Base-by-base conservation (phyloP, 92 coral and sea anemone species). In the Zoanthus sansibaricus region DNA sequence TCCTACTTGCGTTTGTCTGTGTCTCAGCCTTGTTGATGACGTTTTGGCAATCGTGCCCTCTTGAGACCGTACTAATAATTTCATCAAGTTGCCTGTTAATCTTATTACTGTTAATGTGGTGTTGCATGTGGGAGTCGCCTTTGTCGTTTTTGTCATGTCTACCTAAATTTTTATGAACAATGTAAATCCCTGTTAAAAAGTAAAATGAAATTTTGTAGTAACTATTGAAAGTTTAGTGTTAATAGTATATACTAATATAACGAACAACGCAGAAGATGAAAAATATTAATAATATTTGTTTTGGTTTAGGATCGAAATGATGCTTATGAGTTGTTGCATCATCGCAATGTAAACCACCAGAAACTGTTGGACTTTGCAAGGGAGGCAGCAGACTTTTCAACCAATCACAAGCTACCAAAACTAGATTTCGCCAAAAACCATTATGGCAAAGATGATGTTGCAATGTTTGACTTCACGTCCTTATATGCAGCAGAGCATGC, bases 391-490 rank as follows among this genome's bases (percentile, higher is more conserved):
- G 93, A 89, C 68, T 97, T 97, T 73, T 93, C 97, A 25, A 97
- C 99, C 47, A 90, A 88, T 82, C 87, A 92, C 75, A 94, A 95
- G 83, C 91, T 97, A 62, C 99, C 99, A 4, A 89, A 92, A 58
- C 64, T 95, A 58, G 98, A 97, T 71, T 97, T 93, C 89, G 99
- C 99, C 6, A 33, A 92, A 45, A 97, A 93, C 54, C 95, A 93
- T 74, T 94, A 93, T 58, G 71, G 88, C 71, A 93, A 89, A 66
- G 99, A 97, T 71, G 99, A 97, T 83, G 98, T 97, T 10, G 99
- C 99, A 9, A 97, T 97, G 99, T 97, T 97, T 84, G 99, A 97
- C 83, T 97, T 97, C 83, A 97, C 99, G 1, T 97, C 99, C 6
- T 88, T 97, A 75, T 97, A 95, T 86, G 98, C 98, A 67, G 96